These are phyloP conservation scores for Brachionus asplanchnoidis DNA, from an alignment of 1,140 invertebrate species.

Conservation along the genomic window DNA sequence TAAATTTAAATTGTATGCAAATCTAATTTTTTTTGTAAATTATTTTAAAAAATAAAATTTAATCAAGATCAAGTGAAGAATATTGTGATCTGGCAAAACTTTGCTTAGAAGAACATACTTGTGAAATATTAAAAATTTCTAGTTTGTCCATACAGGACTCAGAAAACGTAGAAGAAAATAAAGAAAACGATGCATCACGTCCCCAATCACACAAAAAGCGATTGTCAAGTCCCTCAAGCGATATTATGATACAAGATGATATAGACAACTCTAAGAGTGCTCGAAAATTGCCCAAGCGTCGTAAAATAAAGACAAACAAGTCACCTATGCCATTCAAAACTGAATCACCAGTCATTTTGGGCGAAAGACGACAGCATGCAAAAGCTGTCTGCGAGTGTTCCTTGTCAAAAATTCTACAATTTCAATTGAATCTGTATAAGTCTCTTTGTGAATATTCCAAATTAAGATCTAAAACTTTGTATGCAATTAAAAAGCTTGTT, in stretches of 20 bases:
- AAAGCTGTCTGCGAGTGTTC: not conserved
- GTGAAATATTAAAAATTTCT: not conserved
- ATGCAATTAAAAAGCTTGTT: not conserved
- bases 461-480: not conserved
- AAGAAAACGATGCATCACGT: not conserved
- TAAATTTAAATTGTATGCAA: not conserved
- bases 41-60: not conserved
- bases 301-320: not conserved
- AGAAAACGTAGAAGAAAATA: not conserved
- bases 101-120: not conserved
- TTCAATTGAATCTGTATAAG: not conserved
- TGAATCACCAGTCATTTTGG: not conserved
- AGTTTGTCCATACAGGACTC: not conserved
- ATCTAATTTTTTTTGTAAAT: not conserved
- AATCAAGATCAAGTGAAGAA: conserved; percentile 6
- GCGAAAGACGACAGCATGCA: not conserved
- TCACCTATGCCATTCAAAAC: not conserved
- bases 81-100: not conserved
- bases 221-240: not conserved
- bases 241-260: not conserved
- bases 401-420: not conserved
- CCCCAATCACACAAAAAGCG: not conserved
- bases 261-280: not conserved
- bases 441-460: not conserved
- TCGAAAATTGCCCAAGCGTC: not conserved